These are phyloP conservation scores for Capitulum mitella DNA, from an alignment of 2,888 invertebrate genomes.

Conservation along the genomic window DNA sequence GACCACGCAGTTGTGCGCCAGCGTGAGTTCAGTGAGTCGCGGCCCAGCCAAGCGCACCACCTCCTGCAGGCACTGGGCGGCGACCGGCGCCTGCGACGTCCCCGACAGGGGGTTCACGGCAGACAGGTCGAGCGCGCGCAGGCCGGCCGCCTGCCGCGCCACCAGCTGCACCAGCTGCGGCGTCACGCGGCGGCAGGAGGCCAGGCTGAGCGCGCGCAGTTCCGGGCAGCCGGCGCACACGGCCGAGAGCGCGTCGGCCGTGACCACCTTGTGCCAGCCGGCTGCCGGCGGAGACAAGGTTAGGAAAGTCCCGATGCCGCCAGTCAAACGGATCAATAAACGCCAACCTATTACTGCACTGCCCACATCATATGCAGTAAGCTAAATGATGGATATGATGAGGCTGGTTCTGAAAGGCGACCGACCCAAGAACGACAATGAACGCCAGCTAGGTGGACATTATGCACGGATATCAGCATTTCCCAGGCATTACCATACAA, in stretches of 20 bases:
- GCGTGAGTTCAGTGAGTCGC: constrained; percentile 65
- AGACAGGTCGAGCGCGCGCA: constrained; percentile 69
- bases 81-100: constrained; percentile 34
- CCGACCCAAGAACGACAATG: background rate
- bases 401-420: background rate
- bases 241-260: constrained; percentile 62
- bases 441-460: background rate
- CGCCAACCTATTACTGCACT: background rate
- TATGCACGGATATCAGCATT: background rate
- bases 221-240: constrained; percentile 62
- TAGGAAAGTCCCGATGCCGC: background rate
- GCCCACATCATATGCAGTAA: background rate
- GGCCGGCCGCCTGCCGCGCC: constrained; percentile 56
- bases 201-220: constrained; percentile 62
- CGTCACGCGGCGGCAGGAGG: constrained; percentile 64
- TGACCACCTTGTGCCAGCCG: constrained; percentile 71
- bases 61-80: constrained; percentile 42
- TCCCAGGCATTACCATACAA: background rate
- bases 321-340: background rate
- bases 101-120: no score
- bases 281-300: constrained; percentile 47
- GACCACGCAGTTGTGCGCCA: constrained; percentile 73
- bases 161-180: constrained; percentile 66
- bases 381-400: background rate
- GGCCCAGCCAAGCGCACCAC: constrained; percentile 61